Evolutionary conservation across 2,888 invertebrate genomes (phyloP), one percentile per base, ranked within the genome.

Genomic region (Drosophila anomelani): DNA sequence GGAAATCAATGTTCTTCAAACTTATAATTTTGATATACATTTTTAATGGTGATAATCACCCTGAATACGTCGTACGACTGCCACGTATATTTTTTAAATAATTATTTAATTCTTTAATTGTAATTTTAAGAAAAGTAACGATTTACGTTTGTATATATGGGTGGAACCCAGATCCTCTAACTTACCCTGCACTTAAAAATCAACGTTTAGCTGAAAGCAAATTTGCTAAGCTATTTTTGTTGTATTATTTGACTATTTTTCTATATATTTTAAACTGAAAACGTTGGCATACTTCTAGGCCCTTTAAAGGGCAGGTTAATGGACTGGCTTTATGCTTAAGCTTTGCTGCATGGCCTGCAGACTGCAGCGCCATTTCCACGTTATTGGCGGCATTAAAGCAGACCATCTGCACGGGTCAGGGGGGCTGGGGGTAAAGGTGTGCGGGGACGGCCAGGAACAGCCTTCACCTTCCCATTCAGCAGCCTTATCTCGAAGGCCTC

Each of bases 401-500:
- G 12, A 60, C 77, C 73, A 74, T 76, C 73, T 64, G 71, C 67
- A 70, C 68, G 51, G 49, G 38, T 10, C 13, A n/a, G 17, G 9
- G n/a, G 13, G 20, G 7, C 12, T 13, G 20, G 44, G 44, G 15
- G 9, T 3, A n/a, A n/a, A 6, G 38, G 38, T 34, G 44, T n/a
- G 41, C 6, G 26, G 38, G 34, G 55, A 34, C 13, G 46, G 55
- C 55, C 66, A 41, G 13, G 29, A 36, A 56, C 57, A 61, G 60
- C 58, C 17, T 47, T 34, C 68, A 75, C 75, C 75, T 75, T 68
- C 44, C 67, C 54, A 53, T 63, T 41, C 57, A 17, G 23, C 20
- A 32, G 44, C 49, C 59, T 85, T 88, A 84, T 88, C 85, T 85
- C 88, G 56, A 74, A 64, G 43, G 62, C 60, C 60, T 58, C 69